Base-by-base conservation (phyloP, 2,113 vertebrate genomes). In the Perognathus longimembris region DNA sequence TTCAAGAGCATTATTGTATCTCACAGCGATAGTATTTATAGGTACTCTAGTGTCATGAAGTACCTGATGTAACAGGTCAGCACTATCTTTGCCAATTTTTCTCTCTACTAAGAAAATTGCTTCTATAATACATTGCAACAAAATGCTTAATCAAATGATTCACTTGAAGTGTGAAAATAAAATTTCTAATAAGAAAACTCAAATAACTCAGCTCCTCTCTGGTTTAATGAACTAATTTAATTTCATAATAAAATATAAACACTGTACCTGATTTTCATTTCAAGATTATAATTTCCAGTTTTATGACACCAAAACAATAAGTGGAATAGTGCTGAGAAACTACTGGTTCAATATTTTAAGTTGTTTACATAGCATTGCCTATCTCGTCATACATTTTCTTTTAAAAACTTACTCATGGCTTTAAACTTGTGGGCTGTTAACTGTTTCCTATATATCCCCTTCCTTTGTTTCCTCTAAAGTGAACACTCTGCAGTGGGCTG, bases 401-500 rank as follows among this genome's bases (percentile, higher is more conserved):
- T 88, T 69, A 88, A 92, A 96, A 90, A 93, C 10, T 82, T 64
- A 83, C 45, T 40, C 28, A 81, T 32, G 20, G 20, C n/a, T 95
- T 95, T 89, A 61, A 71, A 90, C 28, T 40, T 88, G 38, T 90
- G n/a, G 67, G 78, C 28, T 86, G 70, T 86, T 85, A 95, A 96
- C 74, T 42, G n/a, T 21, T 84, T 86, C 32, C 59, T 78, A 95
- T 3, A 77, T 42, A 96, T 89, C 14, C 70, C 22, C 59, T 38
- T 22, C 85, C 89, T 91, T 93, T 64, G 50, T 15, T 54, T 54
- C 45, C 81, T 95, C 88, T 90, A 95, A 93, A 95, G 45, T 71
- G 85, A 97, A 95, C 73, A 94, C 57, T n/a, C n/a, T 96, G 80
- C 0, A 36, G 97, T 95, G 97, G 96, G 71, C 94, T 94, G 90